phyloP scores from a whole-genome alignment of 2,113 vertebrate species.

The Mus spicilegus region DNA sequence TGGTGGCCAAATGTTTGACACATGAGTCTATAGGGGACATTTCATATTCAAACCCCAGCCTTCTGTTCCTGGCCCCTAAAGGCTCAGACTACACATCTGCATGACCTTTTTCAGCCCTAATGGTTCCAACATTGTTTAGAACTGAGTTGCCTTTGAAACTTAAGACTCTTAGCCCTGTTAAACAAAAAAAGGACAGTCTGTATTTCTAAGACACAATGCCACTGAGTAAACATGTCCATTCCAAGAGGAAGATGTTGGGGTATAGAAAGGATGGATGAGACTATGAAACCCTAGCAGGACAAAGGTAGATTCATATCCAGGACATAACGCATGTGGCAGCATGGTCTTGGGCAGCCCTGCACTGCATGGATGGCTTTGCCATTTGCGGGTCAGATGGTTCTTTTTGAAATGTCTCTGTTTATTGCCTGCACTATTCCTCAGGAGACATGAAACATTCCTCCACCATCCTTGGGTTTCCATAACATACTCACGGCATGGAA shows the following conservation, averaged over 20 bases:
- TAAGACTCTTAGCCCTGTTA: neutral
- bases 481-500: neutral
- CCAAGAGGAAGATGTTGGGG: neutral
- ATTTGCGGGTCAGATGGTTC: neutral
- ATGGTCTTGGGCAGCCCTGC: neutral
- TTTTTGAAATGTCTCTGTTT: neutral
- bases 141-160: neutral
- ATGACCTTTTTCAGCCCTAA: neutral
- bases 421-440: neutral
- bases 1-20: neutral
- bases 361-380: neutral
- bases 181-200: neutral
- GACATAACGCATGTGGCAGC: neutral
- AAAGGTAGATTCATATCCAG: neutral
- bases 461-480: neutral
- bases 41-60: neutral
- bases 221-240: neutral
- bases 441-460: neutral
- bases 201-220: neutral
- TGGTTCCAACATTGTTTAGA: neutral
- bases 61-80: neutral
- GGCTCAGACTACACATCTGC: neutral
- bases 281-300: neutral
- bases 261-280: neutral
- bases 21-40: neutral